Percentiles rank a stretch among this genome's conserved stretches.
These are phyloP conservation scores for Thereva unica DNA, from an alignment of 2,888 invertebrate species.

Conservation along the genomic window DNA sequence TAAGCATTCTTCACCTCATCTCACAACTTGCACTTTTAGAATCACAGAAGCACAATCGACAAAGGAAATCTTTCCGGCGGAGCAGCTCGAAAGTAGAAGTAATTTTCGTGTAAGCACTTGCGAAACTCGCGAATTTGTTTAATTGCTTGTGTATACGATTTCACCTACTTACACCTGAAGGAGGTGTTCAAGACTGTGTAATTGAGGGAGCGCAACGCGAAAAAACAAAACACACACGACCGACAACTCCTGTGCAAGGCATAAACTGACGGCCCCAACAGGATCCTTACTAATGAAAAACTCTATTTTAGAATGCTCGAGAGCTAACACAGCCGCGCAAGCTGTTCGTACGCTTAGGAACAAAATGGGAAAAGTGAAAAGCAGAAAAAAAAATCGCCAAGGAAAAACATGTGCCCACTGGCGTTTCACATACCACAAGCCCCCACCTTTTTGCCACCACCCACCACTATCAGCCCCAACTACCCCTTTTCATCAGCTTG, in stretches of 20 bases:
- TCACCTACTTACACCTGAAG: conserved; percentile 2
- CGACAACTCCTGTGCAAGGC: neutral
- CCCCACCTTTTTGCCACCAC: neutral
- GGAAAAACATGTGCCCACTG: conserved; percentile 35
- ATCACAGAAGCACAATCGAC: conserved; percentile 6
- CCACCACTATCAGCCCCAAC: conserved; percentile 27
- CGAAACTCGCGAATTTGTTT: conserved; percentile 12
- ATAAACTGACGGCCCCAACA: conserved; percentile 4
- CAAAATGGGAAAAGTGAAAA: conserved; percentile 27
- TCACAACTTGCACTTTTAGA: conserved; percentile 10
- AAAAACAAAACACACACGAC: neutral
- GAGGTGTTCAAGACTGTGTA: neutral
- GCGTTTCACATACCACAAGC: conserved; percentile 26
- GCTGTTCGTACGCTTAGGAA: conserved; percentile 21
- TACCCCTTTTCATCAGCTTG: neutral
- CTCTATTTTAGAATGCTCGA: conserved; percentile 28
- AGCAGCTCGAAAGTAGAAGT: conserved; percentile 8
- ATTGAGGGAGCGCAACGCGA: neutral
- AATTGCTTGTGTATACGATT: conserved; percentile 19
- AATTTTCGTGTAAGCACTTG: neutral
- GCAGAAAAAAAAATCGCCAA: conserved; percentile 18
- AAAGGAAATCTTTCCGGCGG: neutral
- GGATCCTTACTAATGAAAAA: conserved; percentile 32
- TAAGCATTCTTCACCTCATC: conserved; percentile 2
- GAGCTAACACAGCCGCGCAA: conserved; percentile 30